Evolutionary conservation across 2,797 vertebrate genomes (phyloP), one percentile per base, ranked within the genome.

Genomic region (Gymnodraco acuticeps): DNA sequence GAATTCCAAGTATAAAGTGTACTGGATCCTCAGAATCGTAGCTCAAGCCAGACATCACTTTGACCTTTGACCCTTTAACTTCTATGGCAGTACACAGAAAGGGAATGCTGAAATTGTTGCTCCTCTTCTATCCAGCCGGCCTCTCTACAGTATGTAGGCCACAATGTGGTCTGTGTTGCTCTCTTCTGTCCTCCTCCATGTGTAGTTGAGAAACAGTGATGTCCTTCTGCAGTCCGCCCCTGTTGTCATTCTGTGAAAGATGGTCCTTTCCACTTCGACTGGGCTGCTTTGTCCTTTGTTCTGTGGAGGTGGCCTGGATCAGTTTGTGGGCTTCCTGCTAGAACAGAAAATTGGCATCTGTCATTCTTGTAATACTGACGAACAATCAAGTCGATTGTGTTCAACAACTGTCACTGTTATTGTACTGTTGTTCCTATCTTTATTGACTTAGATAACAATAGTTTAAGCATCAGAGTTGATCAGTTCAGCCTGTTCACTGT

Each of bases 211-310:
- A 64, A 86, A 75, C 75, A 64, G 76, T 90, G 90, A 92, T 88
- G 90, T 91, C 90, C 90, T 89, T 79, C 83, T 92, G 87, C 88
- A 77, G 88, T 75, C 73, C 55, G 23, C 33, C 68, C 70, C 77
- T 62, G 77, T 81, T 91, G 77, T 80, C 83, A 70, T 85, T 80
- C 79, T 63, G 54, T 80, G 75, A 82, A 75, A 75, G 83, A 77
- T 60, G 68, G 81, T 84, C 66, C 65, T 71, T 82, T 63, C 78
- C 65, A 86, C 83, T 88, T 84, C 79, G 82, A 87, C 78, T 80
- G 63, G 17, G 31, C 47, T 73, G 62, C 74, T 83, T 86, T 91
- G 87, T 91, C 85, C 87, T 88, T 80, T 73, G 78, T 83, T 80
- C 63, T 8, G 69, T n/a, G 73, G 81, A 86, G 86, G 89, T 78